Base-by-base conservation (phyloP, 2,797 vertebrate genomes). In the Setipinna tenuifilis region DNA sequence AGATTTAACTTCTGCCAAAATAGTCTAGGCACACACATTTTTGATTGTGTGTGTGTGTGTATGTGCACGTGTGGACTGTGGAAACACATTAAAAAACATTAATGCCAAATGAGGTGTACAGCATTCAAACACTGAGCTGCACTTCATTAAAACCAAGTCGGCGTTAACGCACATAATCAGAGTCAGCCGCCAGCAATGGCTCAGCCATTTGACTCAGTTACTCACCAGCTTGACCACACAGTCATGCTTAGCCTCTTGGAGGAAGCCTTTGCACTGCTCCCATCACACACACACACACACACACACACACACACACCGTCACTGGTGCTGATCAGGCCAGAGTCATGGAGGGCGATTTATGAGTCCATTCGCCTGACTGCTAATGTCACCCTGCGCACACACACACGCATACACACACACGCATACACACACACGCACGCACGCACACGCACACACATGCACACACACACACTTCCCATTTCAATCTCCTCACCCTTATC, bases 21-120 rank as follows among this genome's bases (percentile, higher is more conserved):
- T 31, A 44, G 12, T 31, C 35, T 28, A 46, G 61, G 75, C 50
- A 62, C 65, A 83, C 48, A 82, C 41, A 44, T 54, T 41, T 31
- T 23, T 19, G 35, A 50, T 65, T 21, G 65, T 58, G 78, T 58
- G 14, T 16, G 9, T 14, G n/a, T 61, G 81, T 61, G 48, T 68
- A 19, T 78, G 83, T 84, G 68, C 78, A 23, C 57, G 46, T 58
- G 46, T 10, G 48, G 25, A 84, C 23, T 82, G 61, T 75, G 54
- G 81, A 78, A 80, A 87, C 68, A 61, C 86, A 87, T 57, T 75
- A 84, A 57, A 54, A 65, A 71, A 83, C 81, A 87, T 87, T 85
- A 85, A 83, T 78, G 82, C 82, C 86, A 82, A 85, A 84, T 86
- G 83, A 81, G 28, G 23, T 12, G 35, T 23, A 65, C 71, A 44